phyloP scores from a whole-genome alignment of 2,888 invertebrate genomes.

The Anthophora plumipes region DNA sequence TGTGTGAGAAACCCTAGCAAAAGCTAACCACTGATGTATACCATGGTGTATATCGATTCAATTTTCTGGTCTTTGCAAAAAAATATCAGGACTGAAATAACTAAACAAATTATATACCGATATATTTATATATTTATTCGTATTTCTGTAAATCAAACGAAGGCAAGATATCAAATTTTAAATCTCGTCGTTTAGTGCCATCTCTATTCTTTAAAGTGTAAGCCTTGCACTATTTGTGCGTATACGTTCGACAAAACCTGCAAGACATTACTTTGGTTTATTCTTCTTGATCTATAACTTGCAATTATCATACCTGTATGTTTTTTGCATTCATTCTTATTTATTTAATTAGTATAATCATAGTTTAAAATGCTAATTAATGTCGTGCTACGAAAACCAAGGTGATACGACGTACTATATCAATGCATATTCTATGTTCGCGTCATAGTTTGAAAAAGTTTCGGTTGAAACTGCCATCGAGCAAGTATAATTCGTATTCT shows the following conservation, averaged over 20 bases:
- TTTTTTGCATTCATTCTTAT: not conserved
- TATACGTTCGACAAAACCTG: no score
- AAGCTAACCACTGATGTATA: constrained; percentile 4
- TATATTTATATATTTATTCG: no score
- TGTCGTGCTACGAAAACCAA: not conserved
- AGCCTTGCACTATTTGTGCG: no score
- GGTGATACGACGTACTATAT: not conserved
- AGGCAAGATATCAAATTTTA: no score
- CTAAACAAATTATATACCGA: no score
- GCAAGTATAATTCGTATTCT: not conserved
- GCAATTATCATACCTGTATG: not conserved
- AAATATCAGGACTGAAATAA: no score
- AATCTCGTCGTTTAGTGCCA: no score
- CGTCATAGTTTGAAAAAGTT: constrained; percentile 33
- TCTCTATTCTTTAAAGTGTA: no score
- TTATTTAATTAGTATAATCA: not conserved
- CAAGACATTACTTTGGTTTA: not conserved
- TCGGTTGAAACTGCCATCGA: constrained; percentile 10
- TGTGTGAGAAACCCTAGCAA: constrained; percentile 1
- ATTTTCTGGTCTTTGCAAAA: no score
- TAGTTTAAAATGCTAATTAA: not conserved
- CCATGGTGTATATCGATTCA: not conserved
- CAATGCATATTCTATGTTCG: constrained; percentile 10
- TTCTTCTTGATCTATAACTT: not conserved
- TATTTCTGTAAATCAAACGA: no score